Percentiles rank a stretch among this genome's conserved stretches.
These are phyloP conservation scores for Nansenia antarctica DNA, from an alignment of 2,113 vertebrate species.

Conservation along the genomic window DNA sequence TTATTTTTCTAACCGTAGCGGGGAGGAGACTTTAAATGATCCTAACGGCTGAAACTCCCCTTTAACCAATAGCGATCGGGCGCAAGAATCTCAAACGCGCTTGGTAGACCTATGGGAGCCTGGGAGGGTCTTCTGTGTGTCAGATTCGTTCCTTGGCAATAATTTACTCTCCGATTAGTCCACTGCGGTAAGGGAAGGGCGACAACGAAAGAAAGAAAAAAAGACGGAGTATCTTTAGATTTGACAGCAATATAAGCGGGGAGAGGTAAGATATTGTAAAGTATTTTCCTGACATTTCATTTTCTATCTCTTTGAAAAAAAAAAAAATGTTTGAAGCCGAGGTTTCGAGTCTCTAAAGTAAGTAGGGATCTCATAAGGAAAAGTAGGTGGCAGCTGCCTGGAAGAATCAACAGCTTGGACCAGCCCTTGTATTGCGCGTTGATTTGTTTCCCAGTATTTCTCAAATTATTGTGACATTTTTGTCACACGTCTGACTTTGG, in stretches of 20 bases:
- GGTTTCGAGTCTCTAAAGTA: neutral
- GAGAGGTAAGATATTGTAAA: slow-evolving; percentile 51
- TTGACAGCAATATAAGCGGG: slow-evolving; percentile 33
- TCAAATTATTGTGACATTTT: neutral
- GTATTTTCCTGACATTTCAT: too few species aligned
- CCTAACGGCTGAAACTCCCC: slow-evolving; percentile 55
- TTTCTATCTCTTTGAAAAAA: too few species aligned
- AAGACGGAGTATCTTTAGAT: slow-evolving; percentile 23
- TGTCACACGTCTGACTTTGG: too few species aligned
- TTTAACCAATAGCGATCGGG: slow-evolving; percentile 59
- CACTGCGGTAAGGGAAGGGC: slow-evolving; percentile 46
- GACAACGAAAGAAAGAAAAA: slow-evolving; percentile 23
- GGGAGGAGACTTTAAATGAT: slow-evolving; percentile 36
- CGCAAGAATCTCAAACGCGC: slow-evolving; percentile 40
- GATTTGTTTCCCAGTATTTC: slow-evolving; percentile 43
- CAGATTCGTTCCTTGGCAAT: slow-evolving; percentile 26
- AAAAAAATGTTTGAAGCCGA: too few species aligned
- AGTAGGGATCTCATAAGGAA: slow-evolving; percentile 14
- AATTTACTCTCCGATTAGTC: slow-evolving; percentile 45
- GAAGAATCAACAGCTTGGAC: slow-evolving; percentile 50
- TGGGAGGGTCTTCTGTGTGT: slow-evolving; percentile 57
- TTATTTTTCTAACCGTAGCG: slow-evolving; percentile 55
- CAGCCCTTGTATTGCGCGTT: slow-evolving; percentile 27
- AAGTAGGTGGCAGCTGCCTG: slow-evolving; percentile 53
- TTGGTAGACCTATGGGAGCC: slow-evolving; percentile 1